phyloP scores from a whole-genome alignment of 2,888 invertebrate species.

The Eupithecia centaureata region DNA sequence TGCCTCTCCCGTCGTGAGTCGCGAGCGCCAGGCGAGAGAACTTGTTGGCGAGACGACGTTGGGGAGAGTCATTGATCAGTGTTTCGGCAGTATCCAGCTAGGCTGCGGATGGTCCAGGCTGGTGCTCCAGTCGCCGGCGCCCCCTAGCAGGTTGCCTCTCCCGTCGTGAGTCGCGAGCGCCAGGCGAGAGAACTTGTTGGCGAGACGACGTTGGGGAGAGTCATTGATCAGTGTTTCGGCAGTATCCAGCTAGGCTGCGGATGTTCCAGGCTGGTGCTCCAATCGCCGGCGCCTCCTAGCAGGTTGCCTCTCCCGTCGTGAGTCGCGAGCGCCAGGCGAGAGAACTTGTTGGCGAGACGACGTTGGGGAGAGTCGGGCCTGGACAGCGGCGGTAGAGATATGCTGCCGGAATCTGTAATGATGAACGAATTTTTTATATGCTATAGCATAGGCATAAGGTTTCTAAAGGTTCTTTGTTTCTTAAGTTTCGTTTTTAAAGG shows the following conservation, averaged over 20 bases:
- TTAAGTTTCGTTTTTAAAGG: no score
- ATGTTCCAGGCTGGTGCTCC: conserved; percentile 68
- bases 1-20: conserved; percentile 84
- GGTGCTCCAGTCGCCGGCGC: conserved; percentile 89
- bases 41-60: conserved; percentile 91
- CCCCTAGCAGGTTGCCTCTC: no score
- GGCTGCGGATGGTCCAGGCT: conserved; percentile 66
- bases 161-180: conserved; percentile 82
- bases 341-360: conserved; percentile 92
- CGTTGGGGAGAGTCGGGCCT: conserved; percentile 84
- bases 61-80: conserved; percentile 51
- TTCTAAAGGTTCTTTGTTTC: no score
- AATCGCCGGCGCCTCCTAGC: conserved; percentile 93
- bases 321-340: conserved; percentile 93
- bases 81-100: conserved; percentile 74
- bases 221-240: conserved; percentile 66
- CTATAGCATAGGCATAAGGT: no score
- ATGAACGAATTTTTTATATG: not conserved
- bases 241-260: conserved; percentile 73
- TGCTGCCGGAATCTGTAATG: conserved; percentile 73
- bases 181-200: conserved; percentile 89
- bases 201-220: conserved; percentile 80
- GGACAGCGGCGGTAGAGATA: conserved; percentile 74
- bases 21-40: conserved; percentile 56
- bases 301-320: conserved; percentile 95